These are phyloP conservation scores for Bufo gargarizans DNA, from an alignment of 2,113 vertebrate species.

Conservation along the genomic window DNA sequence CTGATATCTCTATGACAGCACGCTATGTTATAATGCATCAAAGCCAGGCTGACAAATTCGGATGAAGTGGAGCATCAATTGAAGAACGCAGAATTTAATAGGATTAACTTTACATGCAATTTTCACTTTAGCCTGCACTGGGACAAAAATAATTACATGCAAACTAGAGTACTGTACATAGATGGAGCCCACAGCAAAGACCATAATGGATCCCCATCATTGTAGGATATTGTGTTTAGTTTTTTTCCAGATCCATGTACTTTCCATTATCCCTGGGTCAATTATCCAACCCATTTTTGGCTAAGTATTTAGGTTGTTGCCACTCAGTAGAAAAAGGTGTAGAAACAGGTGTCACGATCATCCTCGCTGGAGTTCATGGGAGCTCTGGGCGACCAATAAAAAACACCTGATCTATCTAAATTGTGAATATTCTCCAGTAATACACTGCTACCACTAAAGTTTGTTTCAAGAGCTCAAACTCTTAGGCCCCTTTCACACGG, in stretches of 20 bases:
- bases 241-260: background rate
- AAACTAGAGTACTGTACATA: background rate
- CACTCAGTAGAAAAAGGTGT: too few species aligned
- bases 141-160: background rate
- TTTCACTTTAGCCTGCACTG: background rate
- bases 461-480: too few species aligned
- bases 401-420: too few species aligned
- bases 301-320: too few species aligned
- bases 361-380: too few species aligned
- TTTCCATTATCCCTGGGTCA: background rate
- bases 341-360: too few species aligned
- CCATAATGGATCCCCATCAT: background rate
- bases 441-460: too few species aligned
- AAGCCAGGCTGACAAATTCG: background rate
- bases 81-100: background rate
- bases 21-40: background rate
- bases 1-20: constrained; percentile 1
- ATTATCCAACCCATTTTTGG: background rate
- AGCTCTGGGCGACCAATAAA: too few species aligned
- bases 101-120: background rate
- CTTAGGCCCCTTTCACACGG: too few species aligned
- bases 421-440: too few species aligned
- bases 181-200: background rate
- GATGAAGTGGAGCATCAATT: background rate
- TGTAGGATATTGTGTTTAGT: too few species aligned